A percentile compares a stretch with the other conserved stretches of the same genome.
These are phyloP conservation scores for Machimus atricapillus DNA, from an alignment of 2,888 invertebrate species.

Conservation along the genomic window DNA sequence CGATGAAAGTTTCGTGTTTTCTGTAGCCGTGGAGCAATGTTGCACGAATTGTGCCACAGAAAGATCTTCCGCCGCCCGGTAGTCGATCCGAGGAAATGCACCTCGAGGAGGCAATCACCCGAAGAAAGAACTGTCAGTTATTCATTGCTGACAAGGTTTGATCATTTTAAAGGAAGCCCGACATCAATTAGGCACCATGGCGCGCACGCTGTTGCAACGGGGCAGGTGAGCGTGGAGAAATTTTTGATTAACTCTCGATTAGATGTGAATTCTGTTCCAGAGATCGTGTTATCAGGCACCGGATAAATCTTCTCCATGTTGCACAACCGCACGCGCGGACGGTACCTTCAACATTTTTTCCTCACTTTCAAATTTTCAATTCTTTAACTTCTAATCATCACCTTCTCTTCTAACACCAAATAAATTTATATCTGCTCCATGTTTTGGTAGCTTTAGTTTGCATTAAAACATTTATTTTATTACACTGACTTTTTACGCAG, in stretches of 20 bases:
- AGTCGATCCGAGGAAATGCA: not conserved
- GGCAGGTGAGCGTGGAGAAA: not conserved
- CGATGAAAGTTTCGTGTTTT: constrained; percentile 31
- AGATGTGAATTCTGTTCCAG: not conserved
- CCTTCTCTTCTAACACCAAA: not conserved
- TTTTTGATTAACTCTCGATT: not conserved
- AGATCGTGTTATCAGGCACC: not conserved
- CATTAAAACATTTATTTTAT: no score
- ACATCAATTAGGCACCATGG: constrained; percentile 31
- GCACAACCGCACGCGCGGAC: not conserved
- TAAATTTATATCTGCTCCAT: no score
- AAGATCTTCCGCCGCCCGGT: not conserved
- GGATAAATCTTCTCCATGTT: not conserved
- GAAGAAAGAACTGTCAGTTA: not conserved
- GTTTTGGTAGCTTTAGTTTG: no score
- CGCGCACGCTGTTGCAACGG: not conserved
- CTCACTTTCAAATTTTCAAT: not conserved
- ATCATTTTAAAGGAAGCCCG: constrained; percentile 10
- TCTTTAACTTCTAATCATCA: not conserved
- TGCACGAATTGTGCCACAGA: constrained; percentile 32
- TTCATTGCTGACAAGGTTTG: constrained; percentile 13
- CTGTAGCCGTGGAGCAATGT: not conserved
- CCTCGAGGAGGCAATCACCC: not conserved
- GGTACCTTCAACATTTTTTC: not conserved
- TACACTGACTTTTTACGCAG: no score